Conservation (phyloP, 2,113 vertebrate species). For the Monarcha castaneiventris region DNA sequence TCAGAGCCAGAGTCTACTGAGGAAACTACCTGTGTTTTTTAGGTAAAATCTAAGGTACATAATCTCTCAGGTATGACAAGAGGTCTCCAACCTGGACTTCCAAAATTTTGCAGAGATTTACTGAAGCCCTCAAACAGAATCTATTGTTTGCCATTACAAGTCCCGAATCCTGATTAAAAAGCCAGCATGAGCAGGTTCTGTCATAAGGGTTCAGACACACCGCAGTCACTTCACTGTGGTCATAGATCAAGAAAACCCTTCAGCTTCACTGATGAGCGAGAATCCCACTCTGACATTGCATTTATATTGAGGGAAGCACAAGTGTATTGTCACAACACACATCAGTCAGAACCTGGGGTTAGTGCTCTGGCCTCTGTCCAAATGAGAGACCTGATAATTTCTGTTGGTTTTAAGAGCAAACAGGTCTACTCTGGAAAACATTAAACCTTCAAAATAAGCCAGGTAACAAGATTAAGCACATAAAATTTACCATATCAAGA, state of each 20-base stretch:
- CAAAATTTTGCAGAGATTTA: background rate
- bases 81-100: background rate
- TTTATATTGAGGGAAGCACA: background rate
- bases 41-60: background rate
- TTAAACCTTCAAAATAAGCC: background rate
- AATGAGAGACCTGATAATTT: background rate
- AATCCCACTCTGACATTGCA: background rate
- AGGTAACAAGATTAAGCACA: background rate
- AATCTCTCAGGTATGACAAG: background rate
- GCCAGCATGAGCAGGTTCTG: background rate
- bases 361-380: background rate
- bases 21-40: background rate
- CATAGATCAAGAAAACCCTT: background rate
- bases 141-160: background rate
- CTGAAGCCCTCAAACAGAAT: background rate
- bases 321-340: background rate
- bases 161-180: background rate
- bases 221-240: background rate
- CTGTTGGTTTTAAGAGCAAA: background rate
- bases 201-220: background rate
- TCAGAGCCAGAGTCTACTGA: background rate
- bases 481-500: background rate
- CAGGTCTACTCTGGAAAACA: background rate
- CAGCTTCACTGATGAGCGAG: background rate
- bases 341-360: background rate